These are phyloP conservation scores for Syngnathus acus DNA, from an alignment of 2,797 vertebrate species.

Conservation along the genomic window DNA sequence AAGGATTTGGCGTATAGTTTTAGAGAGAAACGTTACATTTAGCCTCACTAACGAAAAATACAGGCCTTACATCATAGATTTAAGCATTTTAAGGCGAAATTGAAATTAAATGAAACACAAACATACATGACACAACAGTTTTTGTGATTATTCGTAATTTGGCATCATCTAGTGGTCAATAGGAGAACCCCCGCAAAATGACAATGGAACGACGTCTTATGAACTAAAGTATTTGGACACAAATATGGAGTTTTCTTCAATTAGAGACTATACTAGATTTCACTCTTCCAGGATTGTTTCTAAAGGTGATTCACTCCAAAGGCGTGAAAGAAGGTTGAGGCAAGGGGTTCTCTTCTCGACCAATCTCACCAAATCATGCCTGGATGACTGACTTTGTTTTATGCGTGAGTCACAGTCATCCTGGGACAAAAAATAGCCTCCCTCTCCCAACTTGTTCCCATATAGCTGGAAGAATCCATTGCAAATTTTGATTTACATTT, in stretches of 20 bases:
- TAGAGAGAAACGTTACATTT: neutral
- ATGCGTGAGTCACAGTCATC: neutral
- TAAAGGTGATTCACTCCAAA: neutral
- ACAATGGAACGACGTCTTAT: neutral
- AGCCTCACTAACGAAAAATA: neutral
- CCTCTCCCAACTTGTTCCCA: neutral
- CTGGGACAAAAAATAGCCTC: neutral
- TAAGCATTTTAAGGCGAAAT: neutral
- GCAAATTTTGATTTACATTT: slow-evolving; percentile 1
- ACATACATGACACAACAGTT: neutral
- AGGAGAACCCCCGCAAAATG: neutral
- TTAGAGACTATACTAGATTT: neutral
- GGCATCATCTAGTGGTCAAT: neutral
- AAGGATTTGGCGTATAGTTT: neutral
- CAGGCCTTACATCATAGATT: too few relatives aligned
- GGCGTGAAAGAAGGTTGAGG: neutral
- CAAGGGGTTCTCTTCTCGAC: neutral
- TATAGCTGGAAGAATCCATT: neutral
- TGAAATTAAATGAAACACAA: neutral
- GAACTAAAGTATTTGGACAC: neutral
- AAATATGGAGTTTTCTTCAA: neutral
- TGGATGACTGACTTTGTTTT: neutral
- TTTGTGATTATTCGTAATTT: neutral
- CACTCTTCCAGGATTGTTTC: neutral
- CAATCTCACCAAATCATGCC: neutral